These are phyloP conservation scores for Cephalopachus bancanus DNA, from an alignment of 2,797 vertebrate species.

Conservation along the genomic window DNA sequence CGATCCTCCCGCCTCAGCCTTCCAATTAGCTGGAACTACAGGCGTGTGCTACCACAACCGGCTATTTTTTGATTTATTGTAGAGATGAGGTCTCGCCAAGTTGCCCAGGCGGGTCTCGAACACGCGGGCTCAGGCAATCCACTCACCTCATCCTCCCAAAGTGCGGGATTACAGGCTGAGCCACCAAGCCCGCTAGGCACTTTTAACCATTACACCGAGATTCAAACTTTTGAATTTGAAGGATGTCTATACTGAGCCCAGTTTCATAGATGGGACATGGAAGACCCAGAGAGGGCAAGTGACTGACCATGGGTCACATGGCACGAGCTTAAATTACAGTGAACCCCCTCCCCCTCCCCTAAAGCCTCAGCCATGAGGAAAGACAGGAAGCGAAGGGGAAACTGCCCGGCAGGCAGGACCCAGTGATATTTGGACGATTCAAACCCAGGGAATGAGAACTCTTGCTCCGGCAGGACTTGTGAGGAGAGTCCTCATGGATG, in stretches of 20 bases:
- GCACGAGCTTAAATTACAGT: background rate
- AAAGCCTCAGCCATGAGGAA: background rate
- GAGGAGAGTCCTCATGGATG: background rate
- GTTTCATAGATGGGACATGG: background rate
- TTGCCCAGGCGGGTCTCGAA: too few species aligned
- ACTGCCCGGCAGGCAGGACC: background rate
- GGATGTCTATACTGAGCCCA: background rate
- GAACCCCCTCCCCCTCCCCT: background rate
- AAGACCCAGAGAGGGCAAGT: background rate
- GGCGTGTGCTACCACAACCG: too few species aligned
- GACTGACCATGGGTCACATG: background rate
- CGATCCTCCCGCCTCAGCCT: too few species aligned
- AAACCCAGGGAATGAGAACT: background rate
- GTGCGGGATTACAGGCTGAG: too few species aligned
- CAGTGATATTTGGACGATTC: background rate
- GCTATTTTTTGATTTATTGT: too few species aligned
- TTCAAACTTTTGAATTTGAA: background rate
- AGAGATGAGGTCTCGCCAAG: too few species aligned
- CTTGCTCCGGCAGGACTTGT: background rate
- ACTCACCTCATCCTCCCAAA: too few species aligned
- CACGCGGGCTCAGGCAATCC: too few species aligned
- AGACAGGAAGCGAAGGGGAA: background rate
- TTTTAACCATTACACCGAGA: slow-evolving; percentile 40
- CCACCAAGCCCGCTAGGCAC: background rate
- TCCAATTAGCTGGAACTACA: too few species aligned